phyloP scores from a whole-genome alignment of 2,113 vertebrate genomes.

The Brienomyrus brachyistius region DNA sequence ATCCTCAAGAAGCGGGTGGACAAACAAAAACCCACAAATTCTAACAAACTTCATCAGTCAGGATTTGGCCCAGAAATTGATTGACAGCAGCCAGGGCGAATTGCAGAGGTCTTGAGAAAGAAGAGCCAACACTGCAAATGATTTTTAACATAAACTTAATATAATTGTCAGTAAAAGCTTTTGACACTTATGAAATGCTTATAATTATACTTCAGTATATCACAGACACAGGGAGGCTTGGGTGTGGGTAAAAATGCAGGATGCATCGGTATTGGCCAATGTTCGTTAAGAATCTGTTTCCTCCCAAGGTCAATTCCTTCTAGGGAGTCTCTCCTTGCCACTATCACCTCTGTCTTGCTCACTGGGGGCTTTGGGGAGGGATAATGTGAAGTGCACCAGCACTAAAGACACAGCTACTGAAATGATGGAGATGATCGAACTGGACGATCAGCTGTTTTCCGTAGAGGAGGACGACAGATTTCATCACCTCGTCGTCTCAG shows the following conservation, averaged over 20 bases:
- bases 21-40: too few relatives aligned
- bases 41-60: too few relatives aligned
- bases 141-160: too few relatives aligned
- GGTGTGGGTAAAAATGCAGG: background rate
- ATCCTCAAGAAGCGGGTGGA: too few relatives aligned
- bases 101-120: too few relatives aligned
- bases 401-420: background rate
- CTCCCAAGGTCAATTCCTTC: background rate
- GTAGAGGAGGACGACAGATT: background rate
- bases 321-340: background rate
- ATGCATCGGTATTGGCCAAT: background rate
- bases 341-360: background rate
- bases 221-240: background rate
- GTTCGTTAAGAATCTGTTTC: background rate
- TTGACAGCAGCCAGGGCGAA: too few relatives aligned
- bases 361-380: background rate
- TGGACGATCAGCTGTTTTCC: background rate
- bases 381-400: background rate
- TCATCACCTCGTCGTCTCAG: background rate
- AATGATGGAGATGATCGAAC: background rate
- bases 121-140: too few relatives aligned
- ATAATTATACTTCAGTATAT: too few relatives aligned
- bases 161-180: too few relatives aligned
- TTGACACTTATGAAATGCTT: too few relatives aligned
- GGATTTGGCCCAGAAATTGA: too few relatives aligned